phyloP scores from a whole-genome alignment of 2,888 invertebrate genomes.

The Drosophila meridiana region DNA sequence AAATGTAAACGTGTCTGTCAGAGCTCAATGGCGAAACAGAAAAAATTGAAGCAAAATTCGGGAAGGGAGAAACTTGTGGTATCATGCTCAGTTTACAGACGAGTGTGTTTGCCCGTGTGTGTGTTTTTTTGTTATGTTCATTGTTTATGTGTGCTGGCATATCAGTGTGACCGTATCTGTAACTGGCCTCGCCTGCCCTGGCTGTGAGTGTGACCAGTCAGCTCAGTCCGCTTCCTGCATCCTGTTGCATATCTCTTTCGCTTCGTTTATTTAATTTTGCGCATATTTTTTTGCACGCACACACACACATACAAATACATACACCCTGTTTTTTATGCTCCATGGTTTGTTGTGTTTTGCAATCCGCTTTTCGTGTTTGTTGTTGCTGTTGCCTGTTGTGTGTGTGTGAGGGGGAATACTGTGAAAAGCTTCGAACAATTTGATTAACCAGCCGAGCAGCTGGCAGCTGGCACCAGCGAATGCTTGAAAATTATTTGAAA shows the following conservation, averaged over 20 bases:
- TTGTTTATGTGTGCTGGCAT: conserved; percentile 34
- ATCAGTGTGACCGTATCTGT: conserved; percentile 36
- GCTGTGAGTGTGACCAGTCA: conserved; percentile 19
- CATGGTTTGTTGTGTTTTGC: conserved; percentile 11
- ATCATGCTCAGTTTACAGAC: conserved; percentile 65
- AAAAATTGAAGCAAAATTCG: background rate
- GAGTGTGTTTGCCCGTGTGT: conserved; percentile 42
- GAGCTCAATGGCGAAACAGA: conserved; percentile 12
- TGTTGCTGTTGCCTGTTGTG: background rate
- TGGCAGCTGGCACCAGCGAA: conserved; percentile 25
- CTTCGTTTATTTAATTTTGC: conserved; percentile 76
- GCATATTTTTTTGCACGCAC: conserved; percentile 47
- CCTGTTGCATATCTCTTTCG: conserved; percentile 70
- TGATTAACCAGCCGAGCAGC: conserved; percentile 67
- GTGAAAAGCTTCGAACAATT: conserved; percentile 55
- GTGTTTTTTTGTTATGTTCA: conserved; percentile 27
- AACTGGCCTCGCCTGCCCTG: conserved; percentile 8
- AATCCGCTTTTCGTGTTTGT: conserved; percentile 26
- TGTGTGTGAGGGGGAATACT: conserved; percentile 12
- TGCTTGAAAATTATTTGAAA: conserved; percentile 68
- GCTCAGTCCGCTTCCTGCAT: conserved; percentile 4
- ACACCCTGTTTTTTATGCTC: conserved; percentile 18
- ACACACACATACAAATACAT: too few species aligned
- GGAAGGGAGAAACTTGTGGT: conserved; percentile 36
- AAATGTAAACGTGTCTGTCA: conserved; percentile 61